Conservation (phyloP, 2,797 vertebrate genomes). For the Brachyrhaphis roseni region DNA sequence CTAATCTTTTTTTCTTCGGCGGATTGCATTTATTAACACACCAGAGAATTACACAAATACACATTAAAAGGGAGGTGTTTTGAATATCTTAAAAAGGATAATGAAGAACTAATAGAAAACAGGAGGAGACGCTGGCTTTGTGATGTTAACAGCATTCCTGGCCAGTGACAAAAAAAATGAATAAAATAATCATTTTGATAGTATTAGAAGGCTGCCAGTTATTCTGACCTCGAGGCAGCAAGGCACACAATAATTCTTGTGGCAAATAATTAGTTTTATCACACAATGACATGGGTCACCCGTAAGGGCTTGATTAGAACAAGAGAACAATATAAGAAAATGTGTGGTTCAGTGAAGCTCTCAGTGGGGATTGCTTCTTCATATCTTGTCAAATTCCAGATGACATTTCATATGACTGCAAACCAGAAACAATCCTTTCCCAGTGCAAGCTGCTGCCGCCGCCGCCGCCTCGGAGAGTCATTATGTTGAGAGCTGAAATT, state of each 20-base stretch:
- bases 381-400: conserved; percentile 82
- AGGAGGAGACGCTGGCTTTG: conserved; percentile 37
- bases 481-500: conserved; percentile 72
- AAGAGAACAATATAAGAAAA: conserved; percentile 78
- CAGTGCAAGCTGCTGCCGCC: conserved; percentile 66
- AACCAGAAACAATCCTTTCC: conserved; percentile 77
- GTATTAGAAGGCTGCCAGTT: conserved; percentile 67
- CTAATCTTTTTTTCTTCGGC: background rate
- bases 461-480: conserved; percentile 74
- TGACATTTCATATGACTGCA: conserved; percentile 82
- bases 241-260: conserved; percentile 68
- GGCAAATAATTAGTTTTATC: conserved; percentile 83
- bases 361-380: conserved; percentile 78
- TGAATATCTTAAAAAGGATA: conserved; percentile 31
- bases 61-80: conserved; percentile 3
- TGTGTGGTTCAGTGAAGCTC: conserved; percentile 73
- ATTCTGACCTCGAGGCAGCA: conserved; percentile 69
- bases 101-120: conserved; percentile 31
- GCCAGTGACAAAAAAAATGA: conserved; percentile 38
- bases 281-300: conserved; percentile 78
- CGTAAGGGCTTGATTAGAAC: conserved; percentile 73
- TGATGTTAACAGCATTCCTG: conserved; percentile 52
- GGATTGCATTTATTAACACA: conserved; percentile 14
- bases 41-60: conserved; percentile 19
- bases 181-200: conserved; percentile 66